Conservation (phyloP, 64 coral and sea anemone genomes). For the Montipora sp. region DNA sequence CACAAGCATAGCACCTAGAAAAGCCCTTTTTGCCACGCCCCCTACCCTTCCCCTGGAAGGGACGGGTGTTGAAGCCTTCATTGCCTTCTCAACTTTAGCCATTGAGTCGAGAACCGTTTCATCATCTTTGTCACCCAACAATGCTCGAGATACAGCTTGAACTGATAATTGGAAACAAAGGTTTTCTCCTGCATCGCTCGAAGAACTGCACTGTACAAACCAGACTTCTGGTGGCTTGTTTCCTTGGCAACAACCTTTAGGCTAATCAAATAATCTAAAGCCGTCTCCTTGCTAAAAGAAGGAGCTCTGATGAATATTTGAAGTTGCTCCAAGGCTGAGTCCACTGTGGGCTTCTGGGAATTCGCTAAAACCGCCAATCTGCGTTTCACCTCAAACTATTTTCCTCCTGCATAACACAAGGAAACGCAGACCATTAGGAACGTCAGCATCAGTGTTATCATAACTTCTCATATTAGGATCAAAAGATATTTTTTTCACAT, state of each 20-base stretch:
- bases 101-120: slow-evolving; percentile 7
- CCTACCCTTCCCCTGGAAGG: not conserved
- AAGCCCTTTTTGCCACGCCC: not conserved
- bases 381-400: not conserved
- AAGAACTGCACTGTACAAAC: not conserved
- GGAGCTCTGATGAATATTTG: not conserved
- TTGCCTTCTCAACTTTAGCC: slow-evolving; percentile 30
- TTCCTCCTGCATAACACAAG: too few species aligned
- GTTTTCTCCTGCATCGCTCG: slow-evolving; percentile 19
- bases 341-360: slow-evolving; percentile 8
- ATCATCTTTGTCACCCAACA: slow-evolving; percentile 6
- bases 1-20: not conserved
- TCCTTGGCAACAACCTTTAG: slow-evolving; percentile 35
- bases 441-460: too few species aligned
- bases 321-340: not conserved
- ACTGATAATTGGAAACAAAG: not conserved
- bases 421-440: too few species aligned
- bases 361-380: slow-evolving; percentile 15
- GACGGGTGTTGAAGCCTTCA: not conserved
- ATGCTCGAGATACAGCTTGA: slow-evolving; percentile 4
- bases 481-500: too few species aligned
- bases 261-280: slow-evolving; percentile 1
- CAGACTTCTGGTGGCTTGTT: not conserved
- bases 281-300: not conserved
- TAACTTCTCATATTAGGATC: too few species aligned